Base-by-base conservation (phyloP, 1,140 invertebrate genomes). In the Drosophila littoralis region DNA sequence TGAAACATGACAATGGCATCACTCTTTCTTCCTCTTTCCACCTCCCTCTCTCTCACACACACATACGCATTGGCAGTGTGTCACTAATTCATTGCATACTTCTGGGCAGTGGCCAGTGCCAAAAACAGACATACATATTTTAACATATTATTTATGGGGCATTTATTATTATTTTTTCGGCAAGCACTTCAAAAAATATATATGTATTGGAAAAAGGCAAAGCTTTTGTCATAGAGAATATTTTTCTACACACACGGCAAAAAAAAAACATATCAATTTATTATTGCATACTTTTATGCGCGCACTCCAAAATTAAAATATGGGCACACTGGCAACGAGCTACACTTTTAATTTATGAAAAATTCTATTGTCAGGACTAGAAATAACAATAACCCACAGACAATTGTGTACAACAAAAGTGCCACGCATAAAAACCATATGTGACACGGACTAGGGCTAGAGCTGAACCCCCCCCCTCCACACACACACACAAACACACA, bases 311-410 rank as follows among this genome's bases (percentile, higher is more conserved):
- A 77, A 81, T 68, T 73, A 73, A 81, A 76, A 81, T 66, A 68
- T 45, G 32, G 15, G 13, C 55, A 55, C 60, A 52, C 40, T 43
- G 55, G 10, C 50, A 70, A 64, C 55, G 42, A 43, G 57, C 54
- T 80, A 80, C 61, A 80, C 77, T 85, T 85, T 85, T 78, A 77
- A 85, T 85, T 85, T 85, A 85, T 85, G 83, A 85, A 85, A 84
- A 85, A 85, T 85, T 85, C 81, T 85, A 85, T 84, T 85, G 81
- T 85, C 50, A 33, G 65, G 48, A 58, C 70, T 81, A 77, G 81
- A 83, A 28, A 78, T 85, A 85, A 85, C 81, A 85, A 85, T 85
- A 77, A 76, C 68, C 61, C 52, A 32, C 69, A 77, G 50, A 66
- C 50, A 72, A 71, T 65, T 64, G 60, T 50, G 46, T 5, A 12